phyloP scores from a whole-genome alignment of 2,888 invertebrate genomes.

The Escarpia spicata region DNA sequence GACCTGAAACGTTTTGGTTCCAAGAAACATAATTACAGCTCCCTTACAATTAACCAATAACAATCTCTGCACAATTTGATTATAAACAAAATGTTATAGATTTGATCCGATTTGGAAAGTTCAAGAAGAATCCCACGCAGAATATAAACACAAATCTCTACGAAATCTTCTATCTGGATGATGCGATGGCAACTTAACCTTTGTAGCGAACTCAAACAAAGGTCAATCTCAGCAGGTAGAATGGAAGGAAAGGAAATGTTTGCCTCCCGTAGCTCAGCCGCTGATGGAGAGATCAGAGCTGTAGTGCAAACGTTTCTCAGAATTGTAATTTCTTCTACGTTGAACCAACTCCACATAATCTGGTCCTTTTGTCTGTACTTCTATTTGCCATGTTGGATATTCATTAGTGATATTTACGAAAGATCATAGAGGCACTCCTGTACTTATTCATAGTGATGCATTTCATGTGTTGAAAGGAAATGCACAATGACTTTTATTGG shows the following conservation, averaged over 20 bases:
- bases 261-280: not conserved
- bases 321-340: not conserved
- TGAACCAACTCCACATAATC: not conserved
- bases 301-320: not conserved
- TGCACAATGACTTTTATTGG: too few relatives aligned
- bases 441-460: not conserved
- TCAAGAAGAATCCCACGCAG: not conserved
- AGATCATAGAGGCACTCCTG: not conserved
- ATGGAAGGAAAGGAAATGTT: not conserved
- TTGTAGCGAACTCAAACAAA: not conserved
- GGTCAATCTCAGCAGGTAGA: not conserved
- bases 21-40: too few relatives aligned
- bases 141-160: not conserved
- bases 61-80: too few relatives aligned
- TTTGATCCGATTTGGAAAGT: not conserved
- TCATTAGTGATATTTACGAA: not conserved
- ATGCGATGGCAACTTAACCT: not conserved
- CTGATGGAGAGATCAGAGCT: not conserved
- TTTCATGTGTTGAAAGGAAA: not conserved
- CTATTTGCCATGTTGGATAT: not conserved
- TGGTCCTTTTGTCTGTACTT: not conserved
- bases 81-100: too few relatives aligned
- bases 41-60: too few relatives aligned
- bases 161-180: not conserved
- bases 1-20: too few relatives aligned